Evolutionary conservation across 2,797 vertebrate genomes (phyloP).

Genomic region (Crenuchus spilurus): DNA sequence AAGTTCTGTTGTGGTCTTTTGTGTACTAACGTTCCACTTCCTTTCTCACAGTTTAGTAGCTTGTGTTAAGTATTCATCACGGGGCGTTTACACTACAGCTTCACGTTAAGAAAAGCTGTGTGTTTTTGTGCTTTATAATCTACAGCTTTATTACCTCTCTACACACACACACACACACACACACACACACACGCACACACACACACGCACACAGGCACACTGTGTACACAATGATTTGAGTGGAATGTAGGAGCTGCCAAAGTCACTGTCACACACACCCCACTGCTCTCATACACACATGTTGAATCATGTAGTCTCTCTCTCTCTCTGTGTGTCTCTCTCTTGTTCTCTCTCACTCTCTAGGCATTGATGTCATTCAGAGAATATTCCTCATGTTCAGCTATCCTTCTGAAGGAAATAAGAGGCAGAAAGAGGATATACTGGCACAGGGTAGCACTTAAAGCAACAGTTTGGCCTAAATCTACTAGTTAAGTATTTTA

Average conservation of each 20-base stretch:
- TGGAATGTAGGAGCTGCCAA: constrained; percentile 53
- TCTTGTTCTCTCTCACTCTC: constrained; percentile 25
- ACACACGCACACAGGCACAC: too few relatives aligned
- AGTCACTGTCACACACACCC: constrained; percentile 57
- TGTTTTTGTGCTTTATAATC: constrained; percentile 49
- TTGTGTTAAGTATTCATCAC: constrained; percentile 11
- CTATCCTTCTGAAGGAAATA: background rate
- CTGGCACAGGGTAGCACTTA: background rate
- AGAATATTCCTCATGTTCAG: constrained; percentile 38
- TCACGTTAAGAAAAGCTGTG: constrained; percentile 16
- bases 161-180: too few relatives aligned
- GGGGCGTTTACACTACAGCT: constrained; percentile 14
- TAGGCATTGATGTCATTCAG: constrained; percentile 44
- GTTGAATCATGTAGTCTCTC: constrained; percentile 51
- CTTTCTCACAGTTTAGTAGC: background rate
- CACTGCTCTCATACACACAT: constrained; percentile 44
- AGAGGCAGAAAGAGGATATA: background rate
- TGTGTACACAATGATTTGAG: constrained; percentile 55
- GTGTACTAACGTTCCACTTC: background rate
- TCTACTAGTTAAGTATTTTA: background rate
- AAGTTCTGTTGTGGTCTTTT: background rate
- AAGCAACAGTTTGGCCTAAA: background rate
- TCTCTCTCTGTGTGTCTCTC: constrained; percentile 26
- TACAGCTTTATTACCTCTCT: constrained; percentile 21
- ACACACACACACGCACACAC: too few relatives aligned